phyloP scores from a whole-genome alignment of 1,140 invertebrate species.

The Euura saliciscinereae region DNA sequence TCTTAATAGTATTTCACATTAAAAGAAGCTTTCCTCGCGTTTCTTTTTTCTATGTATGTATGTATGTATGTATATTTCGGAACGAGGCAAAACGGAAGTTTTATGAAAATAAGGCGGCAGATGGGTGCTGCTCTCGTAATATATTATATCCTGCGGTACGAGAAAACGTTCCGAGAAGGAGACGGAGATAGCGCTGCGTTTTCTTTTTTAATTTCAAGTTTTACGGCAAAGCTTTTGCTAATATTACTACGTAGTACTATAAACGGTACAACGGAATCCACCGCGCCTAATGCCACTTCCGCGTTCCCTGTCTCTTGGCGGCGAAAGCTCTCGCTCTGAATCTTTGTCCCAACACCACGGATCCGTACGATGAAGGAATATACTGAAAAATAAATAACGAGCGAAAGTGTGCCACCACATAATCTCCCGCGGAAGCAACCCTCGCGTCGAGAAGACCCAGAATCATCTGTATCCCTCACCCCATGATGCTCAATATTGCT shows the following conservation, averaged over 20 bases:
- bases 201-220: constrained; percentile 15
- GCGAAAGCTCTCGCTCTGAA: too few relatives aligned
- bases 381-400: too few relatives aligned
- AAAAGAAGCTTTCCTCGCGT: not conserved
- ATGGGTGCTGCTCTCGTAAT: constrained; percentile 7
- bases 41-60: not conserved
- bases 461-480: constrained; percentile 25
- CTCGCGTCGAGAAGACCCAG: not conserved
- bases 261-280: too few relatives aligned
- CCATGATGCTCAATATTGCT: constrained; percentile 39
- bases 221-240: not conserved
- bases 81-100: constrained; percentile 6
- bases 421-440: not conserved
- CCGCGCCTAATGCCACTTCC: too few relatives aligned
- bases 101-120: constrained; percentile 13
- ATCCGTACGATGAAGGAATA: too few relatives aligned
- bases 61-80: not conserved
- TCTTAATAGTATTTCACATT: not conserved
- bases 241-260: not conserved
- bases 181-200: constrained; percentile 1
- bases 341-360: too few relatives aligned
- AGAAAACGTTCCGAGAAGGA: not conserved
- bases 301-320: too few relatives aligned
- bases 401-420: not conserved
- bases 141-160: not conserved